Conservation (phyloP, 37 sponge, comb jelly and placozoan genomes). For the Chondrosia reniformis region DNA sequence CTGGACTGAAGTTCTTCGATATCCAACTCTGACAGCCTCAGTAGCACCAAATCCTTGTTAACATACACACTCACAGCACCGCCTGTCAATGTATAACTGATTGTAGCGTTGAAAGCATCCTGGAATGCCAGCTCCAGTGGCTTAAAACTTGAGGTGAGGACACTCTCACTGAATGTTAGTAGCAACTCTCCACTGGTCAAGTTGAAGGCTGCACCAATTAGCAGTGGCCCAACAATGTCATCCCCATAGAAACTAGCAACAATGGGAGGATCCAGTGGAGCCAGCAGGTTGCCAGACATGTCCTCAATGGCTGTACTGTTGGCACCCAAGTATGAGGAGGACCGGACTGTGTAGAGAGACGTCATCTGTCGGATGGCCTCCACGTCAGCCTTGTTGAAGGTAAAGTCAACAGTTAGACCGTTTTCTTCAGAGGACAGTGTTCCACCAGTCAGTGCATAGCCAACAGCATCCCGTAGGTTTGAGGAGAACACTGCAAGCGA, state of each 20-base stretch:
- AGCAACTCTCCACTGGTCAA: constrained; percentile 40
- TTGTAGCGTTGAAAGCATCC: constrained; percentile 7
- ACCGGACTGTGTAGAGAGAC: constrained; percentile 1
- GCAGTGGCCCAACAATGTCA: constrained; percentile 48
- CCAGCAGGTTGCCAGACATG: constrained; percentile 58
- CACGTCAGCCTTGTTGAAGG: constrained; percentile 48
- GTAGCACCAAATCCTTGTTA: constrained; percentile 24
- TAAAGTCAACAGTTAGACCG: constrained; percentile 62
- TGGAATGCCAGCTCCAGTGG: constrained; percentile 52
- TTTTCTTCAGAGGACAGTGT: constrained; percentile 37
- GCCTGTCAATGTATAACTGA: constrained; percentile 48
- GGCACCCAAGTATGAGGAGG: constrained; percentile 54
- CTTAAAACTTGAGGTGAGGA: constrained; percentile 46
- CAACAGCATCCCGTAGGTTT: neutral
- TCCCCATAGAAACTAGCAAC: constrained; percentile 41
- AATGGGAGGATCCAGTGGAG: constrained; percentile 1
- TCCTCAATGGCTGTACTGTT: constrained; percentile 54
- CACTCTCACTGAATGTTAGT: constrained; percentile 71
- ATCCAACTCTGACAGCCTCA: constrained; percentile 45
- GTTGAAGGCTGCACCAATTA: constrained; percentile 46
- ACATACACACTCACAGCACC: neutral
- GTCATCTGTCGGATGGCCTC: constrained; percentile 33
- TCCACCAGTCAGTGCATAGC: constrained; percentile 75
- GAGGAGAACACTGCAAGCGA: constrained; percentile 42
- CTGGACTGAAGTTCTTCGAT: constrained; percentile 53